Conservation (phyloP, 2,888 invertebrate genomes). For the Caenorhabditis sulstoni region DNA sequence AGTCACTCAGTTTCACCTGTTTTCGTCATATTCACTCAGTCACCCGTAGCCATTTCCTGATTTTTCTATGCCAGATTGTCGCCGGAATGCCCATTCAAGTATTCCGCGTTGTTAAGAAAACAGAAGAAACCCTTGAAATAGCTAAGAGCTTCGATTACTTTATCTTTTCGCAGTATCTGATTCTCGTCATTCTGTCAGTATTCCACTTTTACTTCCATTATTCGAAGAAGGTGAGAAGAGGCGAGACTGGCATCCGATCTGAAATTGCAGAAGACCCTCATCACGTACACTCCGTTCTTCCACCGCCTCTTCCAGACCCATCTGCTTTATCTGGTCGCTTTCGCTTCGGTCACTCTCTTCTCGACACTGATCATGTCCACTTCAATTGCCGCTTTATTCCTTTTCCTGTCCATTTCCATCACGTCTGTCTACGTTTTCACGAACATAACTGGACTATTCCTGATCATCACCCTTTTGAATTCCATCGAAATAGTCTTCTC, state of each 20-base stretch:
- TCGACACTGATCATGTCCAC: background rate
- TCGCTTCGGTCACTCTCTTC: conserved; percentile 1
- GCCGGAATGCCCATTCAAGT: background rate
- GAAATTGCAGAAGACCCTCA: conserved; percentile 13
- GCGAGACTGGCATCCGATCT: background rate
- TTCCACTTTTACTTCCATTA: conserved; percentile 7
- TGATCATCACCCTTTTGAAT: conserved; percentile 14
- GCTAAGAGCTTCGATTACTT: conserved; percentile 1
- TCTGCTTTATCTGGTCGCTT: conserved; percentile 8
- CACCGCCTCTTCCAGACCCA: conserved; percentile 12
- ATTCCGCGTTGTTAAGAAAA: background rate
- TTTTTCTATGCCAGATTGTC: no score
- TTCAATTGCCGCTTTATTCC: background rate
- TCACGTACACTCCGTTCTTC: conserved; percentile 1
- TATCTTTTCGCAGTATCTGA: background rate
- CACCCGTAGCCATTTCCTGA: no score
- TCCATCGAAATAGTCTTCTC: background rate
- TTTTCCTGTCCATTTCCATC: background rate
- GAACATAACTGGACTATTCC: conserved; percentile 1
- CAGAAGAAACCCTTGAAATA: background rate
- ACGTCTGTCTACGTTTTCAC: background rate
- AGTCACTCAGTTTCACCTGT: conserved; percentile 2
- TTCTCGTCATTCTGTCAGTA: background rate
- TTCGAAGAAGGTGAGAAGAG: background rate
- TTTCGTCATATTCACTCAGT: no score